Conservation (phyloP, 2,888 invertebrate species). For the Napeogenes inachia region DNA sequence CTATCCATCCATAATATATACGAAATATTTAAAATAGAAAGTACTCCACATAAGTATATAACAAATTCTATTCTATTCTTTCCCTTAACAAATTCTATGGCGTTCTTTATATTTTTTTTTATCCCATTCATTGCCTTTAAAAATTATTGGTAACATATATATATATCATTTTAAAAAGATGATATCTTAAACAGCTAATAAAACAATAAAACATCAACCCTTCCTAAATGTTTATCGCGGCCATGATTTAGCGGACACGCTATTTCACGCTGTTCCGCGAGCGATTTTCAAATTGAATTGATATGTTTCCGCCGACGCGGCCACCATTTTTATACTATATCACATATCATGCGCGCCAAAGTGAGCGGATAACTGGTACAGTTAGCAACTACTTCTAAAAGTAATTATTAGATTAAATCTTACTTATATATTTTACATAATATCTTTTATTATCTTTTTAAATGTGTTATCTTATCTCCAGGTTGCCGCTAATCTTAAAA, state of each 20-base stretch:
- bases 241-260: constrained; percentile 61
- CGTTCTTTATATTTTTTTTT: no score
- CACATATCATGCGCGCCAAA: constrained; percentile 68
- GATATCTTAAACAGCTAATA: constrained; percentile 59
- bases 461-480: no score
- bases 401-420: neutral
- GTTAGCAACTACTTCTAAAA: constrained; percentile 34
- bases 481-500: no score
- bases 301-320: constrained; percentile 72
- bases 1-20: no score
- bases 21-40: no score
- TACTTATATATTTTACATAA: no score
- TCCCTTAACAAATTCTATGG: no score
- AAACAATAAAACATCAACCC: constrained; percentile 71
- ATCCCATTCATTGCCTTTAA: no score
- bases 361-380: constrained; percentile 60
- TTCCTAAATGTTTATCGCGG: constrained; percentile 69
- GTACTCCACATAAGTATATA: no score
- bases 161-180: constrained; percentile 25
- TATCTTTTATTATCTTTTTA: no score
- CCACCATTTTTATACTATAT: constrained; percentile 69
- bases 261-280: constrained; percentile 57
- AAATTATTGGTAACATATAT: neutral
- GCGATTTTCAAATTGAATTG: constrained; percentile 72
- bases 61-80: no score